Base-by-base conservation (phyloP, 64 coral and sea anemone species). In the Catalaphyllia jardinei region DNA sequence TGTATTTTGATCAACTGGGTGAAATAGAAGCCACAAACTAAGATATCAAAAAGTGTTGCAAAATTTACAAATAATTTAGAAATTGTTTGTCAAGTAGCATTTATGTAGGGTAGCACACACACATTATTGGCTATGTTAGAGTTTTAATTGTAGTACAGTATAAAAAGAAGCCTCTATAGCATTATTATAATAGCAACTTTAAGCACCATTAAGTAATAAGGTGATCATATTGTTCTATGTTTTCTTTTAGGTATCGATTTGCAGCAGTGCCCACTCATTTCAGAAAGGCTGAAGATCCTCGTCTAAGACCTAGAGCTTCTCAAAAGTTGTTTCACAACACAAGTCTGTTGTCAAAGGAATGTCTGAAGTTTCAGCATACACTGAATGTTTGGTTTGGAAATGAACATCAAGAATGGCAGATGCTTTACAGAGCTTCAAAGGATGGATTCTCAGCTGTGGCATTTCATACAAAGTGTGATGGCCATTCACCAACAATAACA, bases 401-500 rank as follows among this genome's bases (percentile, higher is more conserved):
- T 88, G 89, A 94, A n/a, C 87, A 87, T 7, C 96, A 98, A 75
- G 89, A 95, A 71, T 98, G 96, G 96, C 87, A 83, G 25, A 73
- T 98, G 55, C 71, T 98, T 19, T 89, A 88, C 89, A 94, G 89
- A 90, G 96, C 90, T 10, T 92, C 96, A 52, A 89, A 71, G 29
- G 87, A 94, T 86, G 89, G 93, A 4, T 98, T 94, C 65, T 86
- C 90, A 31, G 93, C 96, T 76, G 65, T 64, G 75, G 67, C 76
- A 28, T 98, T 98, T 85, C 96, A 98, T 93, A 76, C 55, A 22
- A 98, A 95, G 29, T 98, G 96, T 87, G 96, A 98, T 76, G 96
- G 93, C 2, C 83, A 92, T 88, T 83, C 89, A 24, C 93, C 93
- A 12, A 98, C 96, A 24, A 78, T 94, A 60, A 98, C 96, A 38